Evolutionary conservation across 2,797 vertebrate species (phyloP), one percentile per base, ranked within the genome.

Genomic region (Enteromius viviparus): DNA sequence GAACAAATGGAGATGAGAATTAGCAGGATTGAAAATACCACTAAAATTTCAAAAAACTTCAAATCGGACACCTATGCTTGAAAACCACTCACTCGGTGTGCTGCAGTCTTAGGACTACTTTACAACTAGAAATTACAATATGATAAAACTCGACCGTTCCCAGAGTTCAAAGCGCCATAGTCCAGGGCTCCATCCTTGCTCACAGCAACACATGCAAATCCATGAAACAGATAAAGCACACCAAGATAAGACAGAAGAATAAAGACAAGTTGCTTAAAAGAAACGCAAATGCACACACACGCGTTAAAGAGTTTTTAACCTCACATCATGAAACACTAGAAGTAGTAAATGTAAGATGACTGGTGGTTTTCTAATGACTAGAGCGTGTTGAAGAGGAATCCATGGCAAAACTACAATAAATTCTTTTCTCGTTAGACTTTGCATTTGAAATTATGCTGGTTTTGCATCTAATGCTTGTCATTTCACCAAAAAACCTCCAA

Each of bases 321-420:
- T 85, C 66, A 85, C 66, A 58, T 84, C 19, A 68, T 66, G 76
- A 80, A 80, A 76, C 62, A 85, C 83, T 68, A 76, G 9, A 58
- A 77, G 81, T 26, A 77, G 70, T 37, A 76, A 75, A 80, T 80
- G 78, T 76, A 60, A 77, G 65, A 34, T 69, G 71, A 29, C 47
- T 37, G 81, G 75, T 45, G 17, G 51, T 42, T 51, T 60, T 40
- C 29, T 66, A 62, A 65, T 19, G 49, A 29, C 19, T 66, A 66
- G 62, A 78, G 42, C 29, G 4, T 49, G 47, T 74, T 49, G 51
- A 66, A 53, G 62, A 78, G 76, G 60, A 81, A 62, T 47, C 55
- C 26, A 47, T 37, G 81, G 81, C 72, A 82, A 82, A 82, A 75
- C 72, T 82, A 82, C 81, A 82, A 82, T 82, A 82, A 82, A 82